Evolutionary conservation across 2,888 invertebrate species (phyloP), one percentile per base, ranked within the genome.

Genomic region (Drosophila paracracens): DNA sequence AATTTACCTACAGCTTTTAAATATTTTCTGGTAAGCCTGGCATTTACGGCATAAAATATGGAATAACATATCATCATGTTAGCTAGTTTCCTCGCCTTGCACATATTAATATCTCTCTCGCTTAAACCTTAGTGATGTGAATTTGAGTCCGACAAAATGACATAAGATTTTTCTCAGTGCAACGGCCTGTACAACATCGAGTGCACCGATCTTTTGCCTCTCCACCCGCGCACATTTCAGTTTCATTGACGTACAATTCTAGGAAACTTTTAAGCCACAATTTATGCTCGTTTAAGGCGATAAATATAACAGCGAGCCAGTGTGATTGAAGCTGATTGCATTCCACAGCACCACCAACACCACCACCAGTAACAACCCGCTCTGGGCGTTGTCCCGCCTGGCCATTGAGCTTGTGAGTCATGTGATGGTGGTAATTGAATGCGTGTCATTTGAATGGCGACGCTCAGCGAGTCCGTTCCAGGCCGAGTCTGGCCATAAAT

Each of bases 231-330:
- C 67, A 27, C 54, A 60, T 62, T 70, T 62, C 56, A 58, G 67
- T 73, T 79, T 35, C 79, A 83, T 76, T 79, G 82, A 74, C 79
- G 74, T 77, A 65, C 79, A 78, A 72, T 91, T 91, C 91, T 89
- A 81, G 81, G 90, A 91, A 91, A 84, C 83, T 89, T 88, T 91
- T 86, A 90, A 89, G 80, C 74, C 79, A 88, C 88, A 89, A 92
- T 92, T 92, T 92, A 92, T 91, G 90, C 82, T 85, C 91, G 90
- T 92, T 92, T 91, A 91, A 81, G 81, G 83, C 85, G 87, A 91
- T 91, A 91, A 91, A 91, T 90, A 91, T 88, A 85, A 68, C 87
- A 84, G 79, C 72, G 62, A 70, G 11, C 71, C 74, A 62, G 58
- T 65, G 81, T 82, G 83, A 88, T 90, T 88, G 84, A 88, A 88